Evolutionary conservation across 2,888 invertebrate genomes (phyloP).

Genomic region (Limnephilus auricula): DNA sequence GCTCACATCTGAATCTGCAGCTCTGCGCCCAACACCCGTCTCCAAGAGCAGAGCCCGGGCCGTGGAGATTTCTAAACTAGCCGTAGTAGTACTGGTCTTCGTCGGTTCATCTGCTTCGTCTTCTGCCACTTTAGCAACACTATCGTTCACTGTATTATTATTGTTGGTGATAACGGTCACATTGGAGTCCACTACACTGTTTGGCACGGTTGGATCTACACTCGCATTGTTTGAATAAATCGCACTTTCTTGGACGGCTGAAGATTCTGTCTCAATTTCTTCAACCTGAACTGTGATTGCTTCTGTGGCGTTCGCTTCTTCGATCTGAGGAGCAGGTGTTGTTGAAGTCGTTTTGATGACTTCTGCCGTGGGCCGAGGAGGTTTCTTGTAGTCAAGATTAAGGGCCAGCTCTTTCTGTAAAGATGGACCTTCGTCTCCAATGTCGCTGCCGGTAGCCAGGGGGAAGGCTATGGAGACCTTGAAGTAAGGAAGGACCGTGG

Average conservation of each 20-base stretch:
- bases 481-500: slow-evolving; percentile 40
- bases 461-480: slow-evolving; percentile 49
- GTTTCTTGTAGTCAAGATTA: slow-evolving; percentile 50
- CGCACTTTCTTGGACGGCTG: slow-evolving; percentile 5
- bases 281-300: not conserved
- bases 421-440: slow-evolving; percentile 57
- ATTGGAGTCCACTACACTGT: slow-evolving; percentile 36
- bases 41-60: slow-evolving; percentile 62
- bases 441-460: slow-evolving; percentile 43
- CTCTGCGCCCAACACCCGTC: slow-evolving; percentile 60
- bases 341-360: slow-evolving; percentile 27
- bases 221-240: slow-evolving; percentile 38
- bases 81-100: slow-evolving; percentile 10
- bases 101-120: not conserved
- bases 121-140: slow-evolving; percentile 34
- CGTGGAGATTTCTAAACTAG: slow-evolving; percentile 60
- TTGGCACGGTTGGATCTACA: slow-evolving; percentile 32
- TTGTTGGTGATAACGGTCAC: slow-evolving; percentile 33
- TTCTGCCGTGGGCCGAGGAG: slow-evolving; percentile 24
- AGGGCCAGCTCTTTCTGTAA: slow-evolving; percentile 59
- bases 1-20: slow-evolving; percentile 52
- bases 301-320: slow-evolving; percentile 42
- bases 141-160: slow-evolving; percentile 46
- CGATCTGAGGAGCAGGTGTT: slow-evolving; percentile 14
- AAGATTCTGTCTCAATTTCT: slow-evolving; percentile 26